Base-by-base conservation (phyloP, 2,888 invertebrate species). In the Oligia fasciuncula region DNA sequence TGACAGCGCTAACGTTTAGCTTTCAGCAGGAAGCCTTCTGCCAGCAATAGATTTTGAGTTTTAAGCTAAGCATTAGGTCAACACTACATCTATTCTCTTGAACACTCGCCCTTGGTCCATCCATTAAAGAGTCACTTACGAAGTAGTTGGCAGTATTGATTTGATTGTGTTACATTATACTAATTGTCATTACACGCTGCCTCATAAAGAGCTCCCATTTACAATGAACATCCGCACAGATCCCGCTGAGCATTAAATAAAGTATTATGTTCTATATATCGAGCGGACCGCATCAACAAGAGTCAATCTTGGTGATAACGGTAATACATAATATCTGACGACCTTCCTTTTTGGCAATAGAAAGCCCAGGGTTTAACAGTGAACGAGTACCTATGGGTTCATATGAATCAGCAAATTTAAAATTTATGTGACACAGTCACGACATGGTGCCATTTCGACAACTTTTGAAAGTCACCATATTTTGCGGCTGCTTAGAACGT, bases 261-360 rank as follows among this genome's bases (percentile, higher is more conserved):
- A 66, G 57, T 66, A 74, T 81, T 84, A 73, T 85, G 68, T 76
- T 75, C 73, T 63, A 63, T 40, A 81, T 54, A 73, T 73, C 66
- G 40, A 84, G 66, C 77, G 63, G 74, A 77, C 35, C 73, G 23
- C 19, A 67, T 35, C 35, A 57, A 35, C 8, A 43, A 14, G n/a
- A 14, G 4, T 23, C n/a, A 60, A 67, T n/a, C 13, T 81, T 51
- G 4, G 23, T 11, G 35, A 6, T 57, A 14, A 43, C 46, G 8
- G 23, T 1, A 29, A 46, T 60, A 11, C 49, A 49, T 49, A 29
- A 14, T 60, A 1, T 17, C 46, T 57, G 19, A 46, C 4, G 51
- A 71, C 69, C 68, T 57, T 80, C 13, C 1, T 57, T 76, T 40
- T 23, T 60, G 11, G 9, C 49, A 40, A 35, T 67, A 67, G 66